Evolutionary conservation across 2,888 invertebrate genomes (phyloP).

Genomic region (Agonopterix subpropinquella): DNA sequence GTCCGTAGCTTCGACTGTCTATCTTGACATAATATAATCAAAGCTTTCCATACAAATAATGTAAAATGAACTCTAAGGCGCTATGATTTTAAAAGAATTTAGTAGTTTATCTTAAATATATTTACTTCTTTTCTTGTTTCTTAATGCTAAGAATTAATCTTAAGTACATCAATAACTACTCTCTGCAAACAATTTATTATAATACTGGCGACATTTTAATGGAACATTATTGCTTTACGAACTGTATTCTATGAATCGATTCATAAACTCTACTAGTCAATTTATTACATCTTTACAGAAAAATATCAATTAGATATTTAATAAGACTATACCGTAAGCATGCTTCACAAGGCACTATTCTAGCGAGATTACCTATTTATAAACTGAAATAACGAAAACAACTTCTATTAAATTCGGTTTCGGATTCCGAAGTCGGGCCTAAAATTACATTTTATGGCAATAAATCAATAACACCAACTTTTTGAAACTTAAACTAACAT

Average conservation of each 20-base stretch:
- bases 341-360: conserved; percentile 74
- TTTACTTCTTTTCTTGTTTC: conserved; percentile 11
- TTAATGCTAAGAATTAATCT: conserved; percentile 25
- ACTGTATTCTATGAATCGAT: conserved; percentile 14
- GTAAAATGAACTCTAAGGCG: too few species aligned
- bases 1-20: too few species aligned
- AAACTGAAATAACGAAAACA: conserved; percentile 51
- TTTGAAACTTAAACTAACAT: conserved; percentile 30
- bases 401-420: conserved; percentile 70
- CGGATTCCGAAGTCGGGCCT: conserved; percentile 59
- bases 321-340: conserved; percentile 59
- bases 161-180: conserved; percentile 33
- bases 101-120: background rate
- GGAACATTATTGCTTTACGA: conserved; percentile 62
- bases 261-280: conserved; percentile 24
- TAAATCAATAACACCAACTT: conserved; percentile 46
- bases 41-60: too few species aligned
- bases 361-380: conserved; percentile 55
- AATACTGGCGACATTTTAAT: conserved; percentile 55
- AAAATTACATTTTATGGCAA: conserved; percentile 62
- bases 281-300: conserved; percentile 46
- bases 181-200: conserved; percentile 29
- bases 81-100: too few species aligned
- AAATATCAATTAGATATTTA: conserved; percentile 41
- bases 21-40: too few species aligned